These are phyloP conservation scores for Poicephalus gulielmi DNA, from an alignment of 2,113 vertebrate genomes.

Conservation along the genomic window DNA sequence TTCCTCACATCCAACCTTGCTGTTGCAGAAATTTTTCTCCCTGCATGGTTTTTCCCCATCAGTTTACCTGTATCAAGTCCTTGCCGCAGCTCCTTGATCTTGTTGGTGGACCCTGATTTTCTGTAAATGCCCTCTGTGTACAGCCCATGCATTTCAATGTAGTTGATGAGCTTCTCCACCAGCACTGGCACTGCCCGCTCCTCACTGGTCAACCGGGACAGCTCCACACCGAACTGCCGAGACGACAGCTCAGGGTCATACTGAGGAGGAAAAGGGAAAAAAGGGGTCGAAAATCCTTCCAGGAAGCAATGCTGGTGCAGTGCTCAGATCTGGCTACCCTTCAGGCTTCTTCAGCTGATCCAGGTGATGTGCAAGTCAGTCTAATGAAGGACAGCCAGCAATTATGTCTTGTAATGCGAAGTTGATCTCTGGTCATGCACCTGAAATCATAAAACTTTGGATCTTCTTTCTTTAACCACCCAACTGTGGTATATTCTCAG, in stretches of 20 bases:
- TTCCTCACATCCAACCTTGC: not conserved
- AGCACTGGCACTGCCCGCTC: slow-evolving; percentile 91
- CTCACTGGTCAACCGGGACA: slow-evolving; percentile 91
- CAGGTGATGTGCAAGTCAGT: not conserved
- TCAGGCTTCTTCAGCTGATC: not conserved
- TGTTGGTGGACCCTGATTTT: slow-evolving; percentile 95
- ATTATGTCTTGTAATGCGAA: not conserved
- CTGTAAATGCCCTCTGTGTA: slow-evolving; percentile 98
- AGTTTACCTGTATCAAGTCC: slow-evolving; percentile 89
- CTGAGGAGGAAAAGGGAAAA: slow-evolving; percentile 63
- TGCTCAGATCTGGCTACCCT: accelerated
- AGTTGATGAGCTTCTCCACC: slow-evolving; percentile 97
- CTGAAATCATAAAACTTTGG: not conserved
- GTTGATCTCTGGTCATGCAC: accelerated
- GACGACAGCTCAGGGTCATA: slow-evolving; percentile 92
- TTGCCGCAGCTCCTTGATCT: slow-evolving; percentile 94
- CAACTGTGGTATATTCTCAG: not conserved
- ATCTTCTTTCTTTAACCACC: not conserved
- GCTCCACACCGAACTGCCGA: slow-evolving; percentile 93
- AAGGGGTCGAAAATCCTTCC: not conserved
- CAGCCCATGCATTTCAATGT: slow-evolving; percentile 98
- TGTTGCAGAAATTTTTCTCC: not conserved
- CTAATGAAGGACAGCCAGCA: not conserved
- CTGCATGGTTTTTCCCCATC: accelerated
- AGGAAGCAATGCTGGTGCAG: not conserved